A percentile compares a stretch with the other conserved stretches of the same genome.
These are phyloP conservation scores for Agapornis roseicollis DNA, from an alignment of 2,113 vertebrate species.

Conservation along the genomic window DNA sequence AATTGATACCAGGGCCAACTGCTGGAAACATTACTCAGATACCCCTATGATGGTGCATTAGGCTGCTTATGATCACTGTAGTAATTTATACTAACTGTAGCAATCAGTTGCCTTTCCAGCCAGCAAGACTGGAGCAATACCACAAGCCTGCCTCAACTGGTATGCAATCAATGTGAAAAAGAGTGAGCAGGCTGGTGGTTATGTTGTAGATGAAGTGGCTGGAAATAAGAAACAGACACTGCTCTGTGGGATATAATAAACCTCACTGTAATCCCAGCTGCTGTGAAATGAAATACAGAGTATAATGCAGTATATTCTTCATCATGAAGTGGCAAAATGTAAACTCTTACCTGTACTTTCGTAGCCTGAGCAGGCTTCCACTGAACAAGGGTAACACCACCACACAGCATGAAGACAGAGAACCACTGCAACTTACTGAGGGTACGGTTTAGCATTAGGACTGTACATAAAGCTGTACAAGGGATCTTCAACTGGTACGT, in stretches of 20 bases:
- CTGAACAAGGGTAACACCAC: constrained; percentile 90
- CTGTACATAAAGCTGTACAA: constrained; percentile 93
- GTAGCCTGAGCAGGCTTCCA: constrained; percentile 89
- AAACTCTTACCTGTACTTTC: constrained; percentile 85
- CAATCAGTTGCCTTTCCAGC: background rate
- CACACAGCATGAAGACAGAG: constrained; percentile 92
- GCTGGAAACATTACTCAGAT: background rate
- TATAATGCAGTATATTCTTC: background rate
- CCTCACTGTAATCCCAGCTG: background rate
- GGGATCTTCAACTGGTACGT: constrained; percentile 98
- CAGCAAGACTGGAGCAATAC: background rate
- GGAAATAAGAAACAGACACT: background rate
- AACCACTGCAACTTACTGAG: constrained; percentile 93
- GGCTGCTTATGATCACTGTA: background rate
- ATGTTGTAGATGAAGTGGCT: background rate
- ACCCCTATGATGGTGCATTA: background rate
- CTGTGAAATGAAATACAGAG: background rate
- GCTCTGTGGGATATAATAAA: background rate
- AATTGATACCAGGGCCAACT: background rate
- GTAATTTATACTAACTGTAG: background rate
- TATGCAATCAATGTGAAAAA: background rate
- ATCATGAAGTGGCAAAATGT: background rate
- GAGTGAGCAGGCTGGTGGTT: background rate
- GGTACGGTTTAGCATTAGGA: constrained; percentile 91
- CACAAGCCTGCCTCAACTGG: background rate